phyloP scores from a whole-genome alignment of 2,797 vertebrate species.

The Tympanoctomys barrerae region DNA sequence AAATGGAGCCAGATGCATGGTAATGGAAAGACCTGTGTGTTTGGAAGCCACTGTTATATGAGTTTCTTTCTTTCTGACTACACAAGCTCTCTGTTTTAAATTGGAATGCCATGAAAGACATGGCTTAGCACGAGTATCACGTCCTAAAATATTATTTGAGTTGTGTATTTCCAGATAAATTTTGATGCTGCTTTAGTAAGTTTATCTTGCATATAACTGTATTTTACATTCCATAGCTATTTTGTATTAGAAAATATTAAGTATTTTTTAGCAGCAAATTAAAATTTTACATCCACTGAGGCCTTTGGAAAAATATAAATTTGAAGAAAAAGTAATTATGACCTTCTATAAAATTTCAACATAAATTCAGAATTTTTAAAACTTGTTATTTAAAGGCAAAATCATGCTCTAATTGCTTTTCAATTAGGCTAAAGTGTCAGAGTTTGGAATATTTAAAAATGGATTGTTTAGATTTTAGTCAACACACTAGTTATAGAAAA shows the following conservation, averaged over 20 bases:
- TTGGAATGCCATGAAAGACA: background rate
- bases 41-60: background rate
- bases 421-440: background rate
- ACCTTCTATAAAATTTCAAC: background rate
- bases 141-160: background rate
- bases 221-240: background rate
- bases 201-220: background rate
- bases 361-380: background rate
- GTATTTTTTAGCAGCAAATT: background rate
- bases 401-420: background rate
- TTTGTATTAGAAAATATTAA: background rate
- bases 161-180: slow-evolving; percentile 14
- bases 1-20: background rate
- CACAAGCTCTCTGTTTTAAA: background rate
- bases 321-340: background rate
- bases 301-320: background rate
- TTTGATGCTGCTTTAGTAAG: slow-evolving; percentile 7
- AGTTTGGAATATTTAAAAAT: background rate
- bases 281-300: background rate
- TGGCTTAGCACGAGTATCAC: background rate
- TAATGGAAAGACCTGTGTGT: background rate
- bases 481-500: background rate
- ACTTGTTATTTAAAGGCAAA: background rate
- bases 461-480: background rate
- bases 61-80: background rate